Evolutionary conservation across 2,797 vertebrate genomes (phyloP), one percentile per base, ranked within the genome.

Genomic region (Synaphobranchus kaupii): DNA sequence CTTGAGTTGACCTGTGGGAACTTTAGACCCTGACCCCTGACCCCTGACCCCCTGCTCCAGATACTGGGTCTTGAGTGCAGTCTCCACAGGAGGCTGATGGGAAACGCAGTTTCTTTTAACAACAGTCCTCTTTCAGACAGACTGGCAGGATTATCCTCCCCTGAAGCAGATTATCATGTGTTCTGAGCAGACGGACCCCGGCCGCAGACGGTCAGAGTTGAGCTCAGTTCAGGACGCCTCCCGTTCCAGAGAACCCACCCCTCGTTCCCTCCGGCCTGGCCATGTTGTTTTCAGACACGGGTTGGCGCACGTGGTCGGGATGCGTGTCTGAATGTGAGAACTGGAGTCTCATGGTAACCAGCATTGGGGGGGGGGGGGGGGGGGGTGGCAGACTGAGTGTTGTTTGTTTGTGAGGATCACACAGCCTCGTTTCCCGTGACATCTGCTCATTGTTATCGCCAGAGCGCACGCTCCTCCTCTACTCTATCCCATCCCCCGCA

Each of bases 101-200:
- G 39, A 78, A 78, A 78, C 1, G 39, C 20, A 12, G 10, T 71
- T 12, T 31, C 0, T 68, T 60, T 60, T 60, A 5, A n/a, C 63
- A 71, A 78, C 84, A 84, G 54, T 54, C 48, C 63, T 84, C 85
- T 89, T 89, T 85, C 84, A 88, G 84, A 84, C 86, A 71, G 84
- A 87, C 73, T 48, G 7, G 17, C 47, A 84, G 89, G 92, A 89
- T 90, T 88, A 48, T 39, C 89, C 89, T 93, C 88, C 88, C 91
- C 44, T 47, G 89, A 93, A 95, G 92, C 92, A 95, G 95, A 96
- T 96, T 96, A 94, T 92, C 92, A 89, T 90, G 90, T 88, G 90
- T 92, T 93, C 93, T 91, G 89, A 88, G 93, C 91, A 93, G 87
- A 90, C 44, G 10, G 84, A 17, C 28, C 28, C 15, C 7, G 8